phyloP scores from a whole-genome alignment of 1,140 invertebrate genomes.

The Heliconius eleuchia region DNA sequence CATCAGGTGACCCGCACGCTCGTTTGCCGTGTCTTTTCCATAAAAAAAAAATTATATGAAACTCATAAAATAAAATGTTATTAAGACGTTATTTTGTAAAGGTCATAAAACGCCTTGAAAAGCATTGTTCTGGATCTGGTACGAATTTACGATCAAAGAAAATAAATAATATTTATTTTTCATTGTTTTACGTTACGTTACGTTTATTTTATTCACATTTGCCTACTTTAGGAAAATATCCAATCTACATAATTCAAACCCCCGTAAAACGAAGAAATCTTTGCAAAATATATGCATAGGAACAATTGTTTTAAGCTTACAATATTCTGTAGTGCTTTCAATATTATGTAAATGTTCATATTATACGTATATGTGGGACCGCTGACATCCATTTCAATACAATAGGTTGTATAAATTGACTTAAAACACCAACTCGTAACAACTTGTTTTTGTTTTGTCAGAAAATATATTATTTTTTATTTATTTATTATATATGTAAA shows the following conservation, averaged over 20 bases:
- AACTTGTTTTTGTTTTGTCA: conserved; percentile 21
- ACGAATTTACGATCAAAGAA: too few species aligned
- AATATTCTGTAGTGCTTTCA: neutral
- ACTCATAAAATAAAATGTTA: neutral
- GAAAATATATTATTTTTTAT: conserved; percentile 16
- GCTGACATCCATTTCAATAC: conserved; percentile 5
- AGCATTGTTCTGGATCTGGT: too few species aligned
- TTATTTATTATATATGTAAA: conserved; percentile 15
- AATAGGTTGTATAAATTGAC: conserved; percentile 22
- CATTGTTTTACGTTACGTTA: too few species aligned
- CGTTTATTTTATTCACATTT: too few species aligned
- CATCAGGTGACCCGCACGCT: too few species aligned
- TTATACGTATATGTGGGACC: neutral
- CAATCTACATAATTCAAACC: neutral
- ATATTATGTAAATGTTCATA: neutral
- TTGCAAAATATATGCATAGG: neutral
- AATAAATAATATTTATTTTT: too few species aligned
- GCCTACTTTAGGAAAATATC: neutral
- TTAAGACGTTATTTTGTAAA: too few species aligned
- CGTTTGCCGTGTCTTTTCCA: too few species aligned
- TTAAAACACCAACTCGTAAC: conserved; percentile 15
- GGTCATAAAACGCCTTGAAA: too few species aligned
- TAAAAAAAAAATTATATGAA: neutral
- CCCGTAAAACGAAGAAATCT: neutral
- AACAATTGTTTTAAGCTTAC: neutral